Base-by-base conservation (phyloP, 2,888 invertebrate species). In the Sinohyriopsis cumingii region DNA sequence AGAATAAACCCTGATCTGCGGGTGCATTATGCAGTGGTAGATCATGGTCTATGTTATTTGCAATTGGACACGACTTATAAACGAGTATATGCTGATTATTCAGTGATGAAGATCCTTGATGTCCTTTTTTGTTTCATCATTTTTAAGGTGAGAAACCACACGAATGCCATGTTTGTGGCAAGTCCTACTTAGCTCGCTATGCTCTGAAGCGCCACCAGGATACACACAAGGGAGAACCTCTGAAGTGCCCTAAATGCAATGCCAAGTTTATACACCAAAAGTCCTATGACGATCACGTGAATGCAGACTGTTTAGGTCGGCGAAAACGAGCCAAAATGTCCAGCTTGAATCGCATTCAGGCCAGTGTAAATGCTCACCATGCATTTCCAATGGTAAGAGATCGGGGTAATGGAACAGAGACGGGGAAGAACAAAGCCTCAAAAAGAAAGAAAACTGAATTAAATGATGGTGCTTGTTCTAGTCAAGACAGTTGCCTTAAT, bases 211-310 rank as follows among this genome's bases (percentile, higher is more conserved):
- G 73, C 63, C 77, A 77, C 62, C 73, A 73, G 73, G 77, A 77
- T 55, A 63, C 72, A 5, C 77, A 77, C 65, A 71, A 63, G 24
- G 65, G 69, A 22, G 69, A 70, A n/a, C 75, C 65, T 28, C 61
- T 68, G 18, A 68, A 75, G 55, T 77, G 77, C 45, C 68, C 69
- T 12, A 77, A 75, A 59, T 77, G 77, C 63, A 72, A 74, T 19
- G 75, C 77, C 3, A 77, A 77, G 67, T 77, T 77, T 65, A 73
- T 77, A 7, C 77, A 77, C 55, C 73, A 77, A 65, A 69, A 70
- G 24, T 77, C 77, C 4, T 77, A 77, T 64, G 73, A 75, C 55
- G 69, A 73, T n/a, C 77, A 77, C 25, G 69, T 72, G 65, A 65
- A 70, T 24, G 77, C 77, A 6, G 61, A 67, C 67, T 77, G 77